Conservation (phyloP, 2,113 vertebrate species). For the Neotoma lepida region DNA sequence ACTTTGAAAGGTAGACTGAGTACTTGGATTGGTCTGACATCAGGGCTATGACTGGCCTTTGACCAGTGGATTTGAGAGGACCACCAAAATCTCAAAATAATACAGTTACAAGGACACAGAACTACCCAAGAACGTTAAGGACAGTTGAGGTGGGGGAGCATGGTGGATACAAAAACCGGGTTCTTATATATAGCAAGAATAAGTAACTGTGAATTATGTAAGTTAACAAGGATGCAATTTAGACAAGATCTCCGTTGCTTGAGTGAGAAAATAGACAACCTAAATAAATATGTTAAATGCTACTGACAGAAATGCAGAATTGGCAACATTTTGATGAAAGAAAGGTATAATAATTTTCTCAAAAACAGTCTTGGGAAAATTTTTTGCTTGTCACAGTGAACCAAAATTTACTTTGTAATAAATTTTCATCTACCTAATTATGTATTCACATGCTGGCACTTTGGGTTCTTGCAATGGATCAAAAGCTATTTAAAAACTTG, state of each 20-base stretch:
- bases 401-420: conserved; percentile 76
- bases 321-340: conserved; percentile 78
- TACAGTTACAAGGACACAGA: background rate
- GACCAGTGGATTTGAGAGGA: background rate
- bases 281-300: conserved; percentile 72
- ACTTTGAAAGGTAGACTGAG: background rate
- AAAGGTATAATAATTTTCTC: conserved; percentile 78
- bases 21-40: background rate
- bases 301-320: conserved; percentile 74
- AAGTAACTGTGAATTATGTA: conserved; percentile 17
- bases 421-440: conserved; percentile 76
- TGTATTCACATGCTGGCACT: conserved; percentile 70
- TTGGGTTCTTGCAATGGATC: conserved; percentile 67
- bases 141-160: background rate
- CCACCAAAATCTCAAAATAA: background rate
- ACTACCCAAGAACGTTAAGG: background rate
- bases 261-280: conserved; percentile 62
- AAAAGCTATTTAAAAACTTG: conserved; percentile 76
- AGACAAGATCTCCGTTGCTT: conserved; percentile 54
- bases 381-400: conserved; percentile 76
- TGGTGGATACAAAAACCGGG: background rate
- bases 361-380: conserved; percentile 70
- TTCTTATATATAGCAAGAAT: background rate
- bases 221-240: conserved; percentile 39
- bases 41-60: background rate